These are phyloP conservation scores for Empis stercorea DNA, from an alignment of 2,888 invertebrate species.

Conservation along the genomic window DNA sequence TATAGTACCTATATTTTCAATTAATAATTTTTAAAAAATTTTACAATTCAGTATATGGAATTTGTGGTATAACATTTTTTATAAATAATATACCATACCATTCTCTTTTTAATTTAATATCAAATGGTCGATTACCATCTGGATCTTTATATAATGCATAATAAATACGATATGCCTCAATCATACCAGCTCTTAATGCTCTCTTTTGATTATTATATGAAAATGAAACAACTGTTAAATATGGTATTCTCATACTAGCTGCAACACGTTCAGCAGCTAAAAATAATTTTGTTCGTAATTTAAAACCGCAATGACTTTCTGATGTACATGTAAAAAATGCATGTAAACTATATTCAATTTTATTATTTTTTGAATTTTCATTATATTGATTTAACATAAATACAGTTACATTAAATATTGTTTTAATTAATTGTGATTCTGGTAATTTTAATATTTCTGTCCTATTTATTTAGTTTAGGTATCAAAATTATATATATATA, in stretches of 20 bases:
- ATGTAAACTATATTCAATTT: neutral
- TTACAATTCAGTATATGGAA: neutral
- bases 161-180: neutral
- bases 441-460: neutral
- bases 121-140: neutral
- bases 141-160: neutral
- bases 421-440: no score
- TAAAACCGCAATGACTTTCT: neutral
- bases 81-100: neutral
- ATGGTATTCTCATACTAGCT: neutral
- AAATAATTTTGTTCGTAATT: neutral
- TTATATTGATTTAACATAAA: no score
- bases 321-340: neutral
- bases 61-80: neutral
- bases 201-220: neutral
- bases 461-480: neutral
- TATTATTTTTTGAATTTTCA: no score
- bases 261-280: neutral
- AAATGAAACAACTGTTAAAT: neutral
- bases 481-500: no score
- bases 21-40: no score
- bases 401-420: no score
- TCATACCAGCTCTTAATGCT: neutral
- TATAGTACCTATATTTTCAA: no score
- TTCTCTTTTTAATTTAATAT: neutral